Base-by-base conservation (phyloP, 1,140 invertebrate species). In the Spodoptera frugiperda region DNA sequence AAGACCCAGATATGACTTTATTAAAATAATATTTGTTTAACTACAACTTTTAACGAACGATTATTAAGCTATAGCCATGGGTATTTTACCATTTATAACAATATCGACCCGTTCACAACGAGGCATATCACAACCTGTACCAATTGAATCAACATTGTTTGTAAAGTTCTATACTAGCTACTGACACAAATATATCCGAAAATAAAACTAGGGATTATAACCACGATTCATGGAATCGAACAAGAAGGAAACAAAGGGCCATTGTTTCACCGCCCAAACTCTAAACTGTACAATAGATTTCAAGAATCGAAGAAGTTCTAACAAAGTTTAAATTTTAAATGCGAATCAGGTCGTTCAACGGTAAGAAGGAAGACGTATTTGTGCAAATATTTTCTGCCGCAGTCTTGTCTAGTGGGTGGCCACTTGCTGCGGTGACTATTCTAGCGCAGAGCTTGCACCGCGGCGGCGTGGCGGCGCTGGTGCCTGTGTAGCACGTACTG, bases 101-200 rank as follows among this genome's bases (percentile, higher is more conserved):
- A 93, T 93, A 92, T 93, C 91, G 91, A 90, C 92, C 87, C 92
- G 92, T 93, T 94, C 87, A 91, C 87, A 94, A 94, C 92, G 91
- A 92, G 92, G 89, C 92, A 85, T 93, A 93, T 94, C 92, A 94
- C 92, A 94, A 94, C 92, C 92, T 92, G 92, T 93, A 92, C 91
- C 90, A 94, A 94, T 94, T 94, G 92, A 94, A 93, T 91, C 90
- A 94, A 93, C 91, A 92, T 93, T 91, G 90, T 94, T 93, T 94
- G 92, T 94, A 94, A 93, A 94, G 87, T 90, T 92, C 90, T 93
- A 94, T 90, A 89, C 92, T 94, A 94, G 85, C 92, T 94, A 93
- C 88, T 90, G 92, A 94, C 92, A 91, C 90, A 91, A 91, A 93
- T 89, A 92, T 83, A 87, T 94, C 89, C 82, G 89, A 93, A 94